A percentile compares a stretch with the other conserved stretches of the same genome.
Conservation (phyloP, 1,140 invertebrate species). For the Halesus radiatus region DNA sequence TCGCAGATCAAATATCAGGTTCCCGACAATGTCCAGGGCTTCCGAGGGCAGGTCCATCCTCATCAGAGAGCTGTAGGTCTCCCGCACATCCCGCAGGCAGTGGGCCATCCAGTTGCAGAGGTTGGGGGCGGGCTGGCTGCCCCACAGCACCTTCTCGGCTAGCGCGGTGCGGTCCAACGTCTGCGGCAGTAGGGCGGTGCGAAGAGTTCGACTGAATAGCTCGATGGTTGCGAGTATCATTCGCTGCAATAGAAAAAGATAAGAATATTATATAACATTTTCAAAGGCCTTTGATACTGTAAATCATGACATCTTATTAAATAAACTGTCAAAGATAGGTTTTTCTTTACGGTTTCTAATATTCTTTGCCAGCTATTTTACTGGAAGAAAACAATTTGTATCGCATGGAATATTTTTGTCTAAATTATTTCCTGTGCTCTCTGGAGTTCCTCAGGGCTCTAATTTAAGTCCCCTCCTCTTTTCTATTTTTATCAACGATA, state of each 20-base stretch:
- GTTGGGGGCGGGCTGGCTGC: slow-evolving; percentile 67
- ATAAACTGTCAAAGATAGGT: no score
- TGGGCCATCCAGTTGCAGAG: slow-evolving; percentile 83
- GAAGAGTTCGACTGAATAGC: slow-evolving; percentile 76
- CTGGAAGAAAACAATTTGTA: no score
- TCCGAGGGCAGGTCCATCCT: slow-evolving; percentile 85
- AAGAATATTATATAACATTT: no score
- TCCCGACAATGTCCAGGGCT: slow-evolving; percentile 84
- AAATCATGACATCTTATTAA: no score
- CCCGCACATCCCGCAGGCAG: slow-evolving; percentile 80
- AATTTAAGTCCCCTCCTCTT: no score
- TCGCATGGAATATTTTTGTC: no score
- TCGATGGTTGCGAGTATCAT: slow-evolving; percentile 79
- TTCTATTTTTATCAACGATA: no score
- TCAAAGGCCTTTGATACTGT: no score
- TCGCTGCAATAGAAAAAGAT: slow-evolving; percentile 58
- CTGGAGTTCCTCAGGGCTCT: no score
- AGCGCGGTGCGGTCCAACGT: slow-evolving; percentile 61
- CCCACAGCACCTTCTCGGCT: slow-evolving; percentile 63
- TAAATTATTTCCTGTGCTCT: no score
- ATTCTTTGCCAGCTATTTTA: no score
- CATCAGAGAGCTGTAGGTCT: slow-evolving; percentile 78
- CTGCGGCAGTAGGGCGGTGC: slow-evolving; percentile 77
- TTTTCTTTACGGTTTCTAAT: no score
- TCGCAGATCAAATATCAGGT: slow-evolving; percentile 89